phyloP scores from a whole-genome alignment of 2,113 vertebrate species.

The Mobula birostris region DNA sequence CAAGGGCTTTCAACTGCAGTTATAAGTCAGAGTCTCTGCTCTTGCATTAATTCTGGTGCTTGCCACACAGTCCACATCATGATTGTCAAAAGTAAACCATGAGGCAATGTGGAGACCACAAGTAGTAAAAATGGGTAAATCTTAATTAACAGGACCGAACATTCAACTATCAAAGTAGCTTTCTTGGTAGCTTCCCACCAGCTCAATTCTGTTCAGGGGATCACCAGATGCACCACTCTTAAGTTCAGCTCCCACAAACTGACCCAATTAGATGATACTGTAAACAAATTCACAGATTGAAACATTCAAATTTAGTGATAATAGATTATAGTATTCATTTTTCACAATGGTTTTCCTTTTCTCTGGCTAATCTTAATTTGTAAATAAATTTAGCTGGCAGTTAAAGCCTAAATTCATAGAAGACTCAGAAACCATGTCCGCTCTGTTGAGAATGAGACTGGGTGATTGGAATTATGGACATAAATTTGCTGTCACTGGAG shows the following conservation, averaged over 20 bases:
- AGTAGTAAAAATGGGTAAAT: neutral
- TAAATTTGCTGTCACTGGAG: no score
- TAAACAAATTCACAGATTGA: neutral
- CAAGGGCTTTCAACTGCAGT: neutral
- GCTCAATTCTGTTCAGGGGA: neutral
- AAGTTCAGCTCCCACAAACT: neutral
- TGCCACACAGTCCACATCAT: neutral
- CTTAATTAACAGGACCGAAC: neutral
- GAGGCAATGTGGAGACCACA: neutral
- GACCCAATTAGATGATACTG: neutral
- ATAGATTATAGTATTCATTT: neutral
- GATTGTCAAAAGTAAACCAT: constrained; percentile 3
- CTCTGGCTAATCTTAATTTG: neutral
- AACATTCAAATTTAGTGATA: neutral
- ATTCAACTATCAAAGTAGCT: neutral
- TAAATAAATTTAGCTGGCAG: neutral
- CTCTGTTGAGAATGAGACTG: no score
- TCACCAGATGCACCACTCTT: neutral
- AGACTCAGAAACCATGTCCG: no score
- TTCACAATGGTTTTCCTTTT: neutral
- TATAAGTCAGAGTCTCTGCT: neutral
- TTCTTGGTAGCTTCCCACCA: neutral
- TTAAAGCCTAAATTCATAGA: no score
- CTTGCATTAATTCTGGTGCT: neutral
- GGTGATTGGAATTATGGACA: no score